phyloP scores from a whole-genome alignment of 2,797 vertebrate species.

The Podarcis lilfordi region DNA sequence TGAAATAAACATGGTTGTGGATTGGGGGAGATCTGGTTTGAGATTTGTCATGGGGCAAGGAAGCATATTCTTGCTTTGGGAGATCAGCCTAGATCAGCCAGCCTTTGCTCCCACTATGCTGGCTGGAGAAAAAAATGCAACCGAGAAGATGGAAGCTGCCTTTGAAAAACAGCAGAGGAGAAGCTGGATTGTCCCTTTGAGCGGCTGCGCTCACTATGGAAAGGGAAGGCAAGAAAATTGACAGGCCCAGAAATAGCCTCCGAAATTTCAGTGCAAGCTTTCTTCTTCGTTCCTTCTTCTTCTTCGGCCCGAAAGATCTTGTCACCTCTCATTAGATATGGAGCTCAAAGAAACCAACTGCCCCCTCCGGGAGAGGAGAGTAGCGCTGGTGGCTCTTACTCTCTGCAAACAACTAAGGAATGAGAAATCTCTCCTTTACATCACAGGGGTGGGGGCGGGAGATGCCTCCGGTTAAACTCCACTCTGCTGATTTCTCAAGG shows the following conservation, averaged over 20 bases:
- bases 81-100: background rate
- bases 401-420: background rate
- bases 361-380: background rate
- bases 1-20: background rate
- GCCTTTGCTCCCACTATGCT: background rate
- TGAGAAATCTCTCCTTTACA: background rate
- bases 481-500: background rate
- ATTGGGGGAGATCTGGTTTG: too few relatives aligned
- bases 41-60: background rate
- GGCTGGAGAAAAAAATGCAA: background rate
- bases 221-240: background rate
- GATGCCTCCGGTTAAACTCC: background rate
- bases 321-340: slow-evolving; percentile 14
- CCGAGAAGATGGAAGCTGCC: background rate
- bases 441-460: too few relatives aligned
- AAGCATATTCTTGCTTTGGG: background rate
- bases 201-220: background rate
- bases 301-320: slow-evolving; percentile 1
- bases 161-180: background rate
- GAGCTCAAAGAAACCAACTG: background rate
- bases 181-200: background rate
- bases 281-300: background rate
- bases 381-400: background rate
- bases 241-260: slow-evolving; percentile 1
- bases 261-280: background rate